Percentiles rank a stretch among this genome's conserved stretches.
Conservation (phyloP, 2,797 vertebrate species). For the Prionace glauca region DNA sequence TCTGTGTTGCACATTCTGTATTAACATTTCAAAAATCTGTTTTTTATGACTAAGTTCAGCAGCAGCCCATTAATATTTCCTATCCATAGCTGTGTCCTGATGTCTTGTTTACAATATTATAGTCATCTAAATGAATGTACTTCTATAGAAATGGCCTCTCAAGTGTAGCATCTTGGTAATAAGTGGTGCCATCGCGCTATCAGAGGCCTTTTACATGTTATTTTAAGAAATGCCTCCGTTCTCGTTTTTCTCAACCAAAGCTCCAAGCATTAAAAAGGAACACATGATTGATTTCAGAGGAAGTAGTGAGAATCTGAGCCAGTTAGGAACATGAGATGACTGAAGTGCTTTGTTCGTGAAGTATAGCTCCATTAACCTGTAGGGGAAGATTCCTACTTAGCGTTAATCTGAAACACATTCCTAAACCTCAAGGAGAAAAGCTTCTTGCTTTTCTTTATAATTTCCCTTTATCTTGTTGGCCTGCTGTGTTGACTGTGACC, state of each 20-base stretch:
- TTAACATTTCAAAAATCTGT: neutral
- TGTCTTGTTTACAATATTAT: neutral
- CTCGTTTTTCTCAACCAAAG: neutral
- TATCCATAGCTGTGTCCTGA: neutral
- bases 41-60: conserved; percentile 18
- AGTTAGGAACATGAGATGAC: conserved; percentile 28
- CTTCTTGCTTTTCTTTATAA: neutral
- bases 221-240: neutral
- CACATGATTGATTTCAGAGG: conserved; percentile 36
- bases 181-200: neutral
- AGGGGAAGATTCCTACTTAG: conserved; percentile 26
- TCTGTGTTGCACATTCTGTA: neutral
- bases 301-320: conserved; percentile 35
- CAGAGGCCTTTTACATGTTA: neutral
- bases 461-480: neutral
- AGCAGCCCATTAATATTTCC: conserved; percentile 7
- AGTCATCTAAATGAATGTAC: neutral
- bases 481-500: neutral
- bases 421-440: conserved; percentile 15
- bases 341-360: conserved; percentile 24
- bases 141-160: neutral
- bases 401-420: conserved; percentile 35
- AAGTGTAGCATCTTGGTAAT: neutral
- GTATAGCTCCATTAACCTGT: conserved; percentile 29
- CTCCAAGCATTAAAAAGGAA: conserved; percentile 22